Evolutionary conservation across 2,888 invertebrate genomes (phyloP), one percentile per base, ranked within the genome.

Genomic region (Alviniconcha strummeri): DNA sequence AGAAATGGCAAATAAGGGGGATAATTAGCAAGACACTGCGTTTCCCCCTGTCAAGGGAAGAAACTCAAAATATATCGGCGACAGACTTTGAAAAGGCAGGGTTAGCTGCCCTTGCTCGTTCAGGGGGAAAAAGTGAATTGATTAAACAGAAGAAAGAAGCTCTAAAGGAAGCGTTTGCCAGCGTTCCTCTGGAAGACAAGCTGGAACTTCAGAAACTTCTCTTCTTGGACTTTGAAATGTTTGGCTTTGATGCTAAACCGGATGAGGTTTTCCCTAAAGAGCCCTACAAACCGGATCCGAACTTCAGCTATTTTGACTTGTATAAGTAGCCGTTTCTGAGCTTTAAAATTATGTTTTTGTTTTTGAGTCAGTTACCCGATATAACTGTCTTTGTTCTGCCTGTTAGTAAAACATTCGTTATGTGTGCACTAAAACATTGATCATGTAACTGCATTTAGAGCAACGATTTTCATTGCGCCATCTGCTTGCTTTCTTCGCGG

Each of bases 1-100:
- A 89, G 78, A 89, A 89, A 52, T 85, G 89, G 79, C 89, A 90
- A 81, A 88, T 89, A 0, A 81, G 90, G n/a, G 90, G 90, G 17
- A 87, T 90, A 13, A 81, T 90, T 7, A 88, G 89, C 78, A 89
- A 88, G 71, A 67, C 89, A 55, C 85, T 88, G 36, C 81, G 74
- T n/a, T 89, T 89, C 75, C 90, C 90, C 0, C 86, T 87, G 54
- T 52, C 83, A 4, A 52, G 79, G 9, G 82, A 84, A 19, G 57
- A 83, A 13, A 75, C 82, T 13, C 56, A 72, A 9, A 85, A 87
- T 52, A 87, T 90, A 36, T 64, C 86, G 0, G 85, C 83, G 8
- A 71, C 84, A 4, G 88, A 88, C 76, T 89, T 88, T 64, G 85
- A 82, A 57, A 19, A 84, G 19, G 84, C 85, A 9, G 82, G 89